Evolutionary conservation across 2,888 invertebrate genomes (phyloP), one percentile per base, ranked within the genome.

Genomic region (Platypus cylindrus): DNA sequence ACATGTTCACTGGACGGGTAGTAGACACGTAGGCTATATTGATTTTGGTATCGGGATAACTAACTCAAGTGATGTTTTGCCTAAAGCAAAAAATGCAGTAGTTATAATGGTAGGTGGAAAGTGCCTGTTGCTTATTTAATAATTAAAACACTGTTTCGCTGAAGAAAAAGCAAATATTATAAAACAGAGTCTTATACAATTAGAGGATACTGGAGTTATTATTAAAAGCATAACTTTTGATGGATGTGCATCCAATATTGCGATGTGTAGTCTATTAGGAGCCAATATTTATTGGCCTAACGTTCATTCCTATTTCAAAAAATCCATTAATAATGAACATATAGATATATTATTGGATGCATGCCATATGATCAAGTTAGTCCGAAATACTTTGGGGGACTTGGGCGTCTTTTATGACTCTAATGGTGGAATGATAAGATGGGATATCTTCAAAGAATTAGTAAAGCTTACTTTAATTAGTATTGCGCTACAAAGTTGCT

Each of bases 51-150:
- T 34, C 15, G 45, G 46, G n/a, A 35, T 37, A 15, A 36, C 18
- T 17, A 15, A 50, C 4, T 22, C 37, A 5, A 34, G 37, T 2
- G 23, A 48, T 16, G 41, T 40, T 14, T 42, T 47, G 38, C 45
- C 47, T 41, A 45, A 46, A 14, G 41, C 46, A 17, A 37, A 37
- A n/a, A 47, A 43, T 9, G 49, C 45, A 36, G 20, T 49, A 17
- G 20, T 20, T 7, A 7, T 20, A 7, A 20, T 20, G 20, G 5
- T 20, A 20, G 20, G 9, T 20, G 20, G 20, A 20, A 20, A 20
- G 20, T 20, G 7, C 20, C 20, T 9, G 20, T 20, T 20, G 20
- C 7, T 7, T 20, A 20, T 20, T 20, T 20, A 7, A 7, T n/a
- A 7, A 9, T 20, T 20, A 20, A 20, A 20, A 7, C 7, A 9